Percentiles rank a stretch among this genome's conserved stretches.
Conservation (phyloP, 2,797 vertebrate species). For the Aplochiton taeniatus region DNA sequence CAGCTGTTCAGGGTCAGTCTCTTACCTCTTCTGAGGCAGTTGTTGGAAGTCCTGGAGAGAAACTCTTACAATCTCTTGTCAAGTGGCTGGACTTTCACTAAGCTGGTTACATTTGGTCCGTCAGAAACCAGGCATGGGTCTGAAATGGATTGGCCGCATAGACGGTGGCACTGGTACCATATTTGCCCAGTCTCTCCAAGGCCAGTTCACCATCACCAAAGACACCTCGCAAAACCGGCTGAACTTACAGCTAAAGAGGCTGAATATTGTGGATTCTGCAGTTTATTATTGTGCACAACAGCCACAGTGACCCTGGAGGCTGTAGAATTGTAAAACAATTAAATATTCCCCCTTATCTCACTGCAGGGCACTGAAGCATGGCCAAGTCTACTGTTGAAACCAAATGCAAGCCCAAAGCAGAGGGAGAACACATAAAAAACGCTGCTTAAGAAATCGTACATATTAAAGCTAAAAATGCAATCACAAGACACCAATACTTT, state of each 20-base stretch:
- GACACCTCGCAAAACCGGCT: slow-evolving; percentile 20
- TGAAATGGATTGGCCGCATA: slow-evolving; percentile 36
- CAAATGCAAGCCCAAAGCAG: too few species aligned
- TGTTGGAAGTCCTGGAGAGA: slow-evolving; percentile 38
- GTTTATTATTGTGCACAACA: slow-evolving; percentile 35
- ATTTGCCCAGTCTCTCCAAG: slow-evolving; percentile 4
- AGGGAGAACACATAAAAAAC: too few species aligned
- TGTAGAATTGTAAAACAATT: not conserved
- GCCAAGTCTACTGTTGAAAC: too few species aligned
- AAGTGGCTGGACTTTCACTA: too few species aligned
- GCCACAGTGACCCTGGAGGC: slow-evolving; percentile 12
- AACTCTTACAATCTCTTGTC: slow-evolving; percentile 41
- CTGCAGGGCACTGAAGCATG: not conserved
- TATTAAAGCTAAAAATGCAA: too few species aligned
- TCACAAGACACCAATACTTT: too few species aligned
- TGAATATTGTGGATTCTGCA: slow-evolving; percentile 40
- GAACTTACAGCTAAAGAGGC: slow-evolving; percentile 22
- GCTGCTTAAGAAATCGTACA: too few species aligned
- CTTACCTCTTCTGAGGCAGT: slow-evolving; percentile 44
- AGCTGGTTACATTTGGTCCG: slow-evolving; percentile 47
- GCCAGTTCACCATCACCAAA: not conserved
- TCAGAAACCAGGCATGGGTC: slow-evolving; percentile 38
- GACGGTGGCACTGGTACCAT: not conserved
- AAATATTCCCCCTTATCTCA: not conserved
- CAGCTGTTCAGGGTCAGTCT: slow-evolving; percentile 33